Percentiles rank a stretch among this genome's conserved stretches.
phyloP scores from a whole-genome alignment of 2,113 vertebrate species.

The Setophaga kirtlandii region DNA sequence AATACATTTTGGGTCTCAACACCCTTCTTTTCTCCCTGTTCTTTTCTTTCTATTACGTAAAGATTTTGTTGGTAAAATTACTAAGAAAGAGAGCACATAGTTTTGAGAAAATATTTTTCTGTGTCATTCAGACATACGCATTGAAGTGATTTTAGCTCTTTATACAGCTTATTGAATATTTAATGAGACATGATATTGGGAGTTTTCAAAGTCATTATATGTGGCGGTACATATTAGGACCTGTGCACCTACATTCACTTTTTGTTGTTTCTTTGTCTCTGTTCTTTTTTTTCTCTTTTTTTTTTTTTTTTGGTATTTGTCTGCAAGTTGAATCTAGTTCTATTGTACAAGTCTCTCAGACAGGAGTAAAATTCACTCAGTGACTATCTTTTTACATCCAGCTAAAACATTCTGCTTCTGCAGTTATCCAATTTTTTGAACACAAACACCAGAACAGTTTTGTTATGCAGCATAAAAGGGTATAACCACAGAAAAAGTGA shows the following conservation, averaged over 20 bases:
- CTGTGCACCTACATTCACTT: neutral
- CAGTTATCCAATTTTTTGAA: neutral
- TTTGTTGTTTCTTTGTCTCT: neutral
- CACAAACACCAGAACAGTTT: neutral
- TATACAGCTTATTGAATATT: neutral
- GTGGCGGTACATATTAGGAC: neutral
- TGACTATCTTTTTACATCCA: neutral
- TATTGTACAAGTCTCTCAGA: neutral
- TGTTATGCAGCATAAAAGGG: neutral
- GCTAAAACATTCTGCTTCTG: neutral
- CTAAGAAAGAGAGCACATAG: neutral
- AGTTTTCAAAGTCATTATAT: neutral
- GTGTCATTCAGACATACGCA: neutral
- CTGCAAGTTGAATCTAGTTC: neutral
- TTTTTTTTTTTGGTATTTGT: neutral
- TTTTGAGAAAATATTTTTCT: neutral
- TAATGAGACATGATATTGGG: neutral
- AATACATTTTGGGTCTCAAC: neutral
- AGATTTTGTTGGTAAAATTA: neutral
- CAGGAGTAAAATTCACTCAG: neutral
- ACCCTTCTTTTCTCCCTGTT: neutral
- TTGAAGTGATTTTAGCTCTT: neutral
- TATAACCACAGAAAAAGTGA: neutral
- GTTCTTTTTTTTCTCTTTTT: neutral
- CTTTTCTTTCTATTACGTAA: neutral